Conservation (phyloP, 2,113 vertebrate species). For the Etheostoma spectabile region DNA sequence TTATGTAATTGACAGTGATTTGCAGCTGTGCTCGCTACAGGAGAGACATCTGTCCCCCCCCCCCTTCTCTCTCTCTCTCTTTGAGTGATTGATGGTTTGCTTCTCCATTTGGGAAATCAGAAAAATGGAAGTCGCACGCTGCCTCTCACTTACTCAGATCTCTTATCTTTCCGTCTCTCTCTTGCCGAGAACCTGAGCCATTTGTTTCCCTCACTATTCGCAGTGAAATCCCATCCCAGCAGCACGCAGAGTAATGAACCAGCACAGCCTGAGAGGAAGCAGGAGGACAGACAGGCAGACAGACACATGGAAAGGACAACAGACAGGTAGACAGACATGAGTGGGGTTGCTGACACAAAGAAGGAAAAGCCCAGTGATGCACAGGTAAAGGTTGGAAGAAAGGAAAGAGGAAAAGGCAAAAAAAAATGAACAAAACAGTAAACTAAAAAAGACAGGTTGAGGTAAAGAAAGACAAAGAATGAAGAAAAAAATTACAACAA, state of each 20-base stretch:
- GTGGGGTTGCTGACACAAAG: not conserved
- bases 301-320: not conserved
- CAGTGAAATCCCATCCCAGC: conserved; percentile 69
- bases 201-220: conserved; percentile 60
- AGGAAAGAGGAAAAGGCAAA: not conserved
- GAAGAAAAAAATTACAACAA: not conserved
- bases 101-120: conserved; percentile 75
- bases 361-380: not conserved
- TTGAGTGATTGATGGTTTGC: conserved; percentile 60
- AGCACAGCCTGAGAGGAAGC: conserved; percentile 37
- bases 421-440: not conserved
- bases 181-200: conserved; percentile 39
- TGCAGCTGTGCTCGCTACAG: conserved; percentile 60
- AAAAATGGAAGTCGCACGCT: conserved; percentile 62
- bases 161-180: conserved; percentile 8
- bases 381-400: not conserved
- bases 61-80: too few species aligned
- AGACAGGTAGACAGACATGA: conserved; percentile 8
- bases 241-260: conserved; percentile 53
- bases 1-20: conserved; percentile 67
- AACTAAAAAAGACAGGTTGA: not conserved
- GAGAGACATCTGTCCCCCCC: conserved; percentile 34
- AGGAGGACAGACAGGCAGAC: conserved; percentile 10
- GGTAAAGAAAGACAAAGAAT: not conserved
- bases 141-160: conserved; percentile 42